Base-by-base conservation (phyloP, 1,140 invertebrate genomes). In the Eumaeus atala region DNA sequence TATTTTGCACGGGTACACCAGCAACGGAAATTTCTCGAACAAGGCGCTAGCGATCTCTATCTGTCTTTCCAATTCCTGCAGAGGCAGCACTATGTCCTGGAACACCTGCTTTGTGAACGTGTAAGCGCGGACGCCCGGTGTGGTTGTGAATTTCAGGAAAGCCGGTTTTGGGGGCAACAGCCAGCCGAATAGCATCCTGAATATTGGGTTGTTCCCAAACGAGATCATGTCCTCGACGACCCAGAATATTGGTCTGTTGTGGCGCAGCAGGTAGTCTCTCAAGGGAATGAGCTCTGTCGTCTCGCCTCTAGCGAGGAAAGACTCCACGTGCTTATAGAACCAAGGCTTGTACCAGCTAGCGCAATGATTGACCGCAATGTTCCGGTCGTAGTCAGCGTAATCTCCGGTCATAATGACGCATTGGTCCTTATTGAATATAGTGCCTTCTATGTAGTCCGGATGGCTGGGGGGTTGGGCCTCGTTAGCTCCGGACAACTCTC, bases 71-170 rank as follows among this genome's bases (percentile, higher is more conserved):
- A 96, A 70, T 40, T 89, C 89, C n/a, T 87, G 84, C 21, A 95
- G 86, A 0, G 95, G 95, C 1, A 96, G 84, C 1, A 96, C 89
- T 87, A 96, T 94, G 74, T 96, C 95, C 83, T 96, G 94, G 61
- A 95, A 92, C 0, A 95, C 90, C 73, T 96, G 94, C 68, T 93
- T 91, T 34, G 93, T 91, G 70, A 95, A 94, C 61, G 95, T 96
- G 38, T 96, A 89, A 36, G 92, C 90, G 59, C 93, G 91, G 0
- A 94, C 90, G n/a, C 92, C 91, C 40, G 93, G 88, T 0, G 93
- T 93, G 69, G 95, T 94, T 0, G 94, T 95, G 48, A 95, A 88
- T 68, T 96, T 96, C 10, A 96, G 81, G 28, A 96, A 89, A 0
- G 94, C 94, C 0, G 95, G 91, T 78, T 96, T 96, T 1, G 94